phyloP scores from a whole-genome alignment of 2,888 invertebrate genomes.

The Tryphoninae sp. region DNA sequence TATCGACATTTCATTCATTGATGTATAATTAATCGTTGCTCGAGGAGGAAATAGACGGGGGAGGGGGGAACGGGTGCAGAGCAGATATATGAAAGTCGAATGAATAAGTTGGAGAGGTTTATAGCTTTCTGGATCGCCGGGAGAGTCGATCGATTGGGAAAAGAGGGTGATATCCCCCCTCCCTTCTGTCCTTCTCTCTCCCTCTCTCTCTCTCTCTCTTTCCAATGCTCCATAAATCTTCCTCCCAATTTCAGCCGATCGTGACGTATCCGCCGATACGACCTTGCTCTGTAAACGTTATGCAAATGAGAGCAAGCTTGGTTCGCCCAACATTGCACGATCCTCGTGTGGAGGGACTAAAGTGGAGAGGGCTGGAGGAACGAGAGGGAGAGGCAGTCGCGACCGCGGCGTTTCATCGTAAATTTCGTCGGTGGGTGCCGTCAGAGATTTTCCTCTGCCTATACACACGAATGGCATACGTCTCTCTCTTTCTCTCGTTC shows the following conservation, averaged over 20 bases:
- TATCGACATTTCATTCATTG: slow-evolving; percentile 38
- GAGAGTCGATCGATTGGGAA: slow-evolving; percentile 31
- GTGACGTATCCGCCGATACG: slow-evolving; percentile 70
- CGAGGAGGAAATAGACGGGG: background rate
- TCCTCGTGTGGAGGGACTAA: slow-evolving; percentile 25
- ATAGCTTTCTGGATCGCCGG: slow-evolving; percentile 40
- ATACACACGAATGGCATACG: slow-evolving; percentile 22
- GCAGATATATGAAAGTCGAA: slow-evolving; percentile 45
- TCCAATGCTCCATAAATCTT: slow-evolving; percentile 73
- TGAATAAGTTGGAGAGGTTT: slow-evolving; percentile 62
- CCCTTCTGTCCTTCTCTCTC: slow-evolving; percentile 34
- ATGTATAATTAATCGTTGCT: slow-evolving; percentile 53
- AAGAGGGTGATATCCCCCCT: slow-evolving; percentile 33
- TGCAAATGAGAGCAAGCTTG: slow-evolving; percentile 67
- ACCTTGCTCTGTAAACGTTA: slow-evolving; percentile 70
- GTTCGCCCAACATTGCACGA: slow-evolving; percentile 55
- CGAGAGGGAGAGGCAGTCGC: slow-evolving; percentile 22
- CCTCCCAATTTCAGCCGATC: slow-evolving; percentile 71
- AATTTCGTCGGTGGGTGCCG: slow-evolving; percentile 59
- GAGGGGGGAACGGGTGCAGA: slow-evolving; percentile 27
- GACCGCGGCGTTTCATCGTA: slow-evolving; percentile 61
- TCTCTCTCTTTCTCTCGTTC: slow-evolving; percentile 31
- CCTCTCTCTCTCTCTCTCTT: slow-evolving; percentile 51
- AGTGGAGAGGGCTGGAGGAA: background rate
- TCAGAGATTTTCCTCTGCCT: slow-evolving; percentile 59